A percentile compares a stretch with the other conserved stretches of the same genome.
Conservation (phyloP, 2,888 invertebrate genomes). For the Linyphia triangularis region DNA sequence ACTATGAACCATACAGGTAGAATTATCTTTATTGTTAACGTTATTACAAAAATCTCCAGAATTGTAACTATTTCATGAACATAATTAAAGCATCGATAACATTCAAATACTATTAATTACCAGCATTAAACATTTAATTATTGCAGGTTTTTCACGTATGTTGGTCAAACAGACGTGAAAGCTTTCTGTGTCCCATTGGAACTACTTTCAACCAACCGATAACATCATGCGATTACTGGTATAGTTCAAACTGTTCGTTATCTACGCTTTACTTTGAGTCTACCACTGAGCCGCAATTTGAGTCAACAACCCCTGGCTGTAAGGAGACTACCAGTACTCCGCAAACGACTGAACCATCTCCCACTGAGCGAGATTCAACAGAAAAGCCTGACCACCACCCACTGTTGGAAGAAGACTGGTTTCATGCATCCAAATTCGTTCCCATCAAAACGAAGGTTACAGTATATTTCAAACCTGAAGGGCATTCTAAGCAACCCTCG, state of each 20-base stretch:
- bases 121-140: no score
- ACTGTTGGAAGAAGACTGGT: not conserved
- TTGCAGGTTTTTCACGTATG: conserved; percentile 77
- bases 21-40: no score
- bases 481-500: not conserved
- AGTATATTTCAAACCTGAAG: no score
- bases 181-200: conserved; percentile 78
- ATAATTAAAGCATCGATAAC: no score
- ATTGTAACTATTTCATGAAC: no score
- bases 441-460: not conserved
- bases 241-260: conserved; percentile 82
- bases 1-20: no score
- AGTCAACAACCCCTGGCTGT: not conserved
- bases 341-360: not conserved
- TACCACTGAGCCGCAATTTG: not conserved
- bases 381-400: not conserved
- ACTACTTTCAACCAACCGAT: conserved; percentile 78
- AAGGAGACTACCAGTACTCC: no score
- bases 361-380: not conserved
- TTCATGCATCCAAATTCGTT: not conserved
- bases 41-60: no score
- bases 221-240: conserved; percentile 78
- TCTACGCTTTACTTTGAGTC: conserved; percentile 84
- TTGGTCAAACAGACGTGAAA: conserved; percentile 79
- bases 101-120: no score